Base-by-base conservation (phyloP, 2,888 invertebrate species). In the Creontiades dilutus region DNA sequence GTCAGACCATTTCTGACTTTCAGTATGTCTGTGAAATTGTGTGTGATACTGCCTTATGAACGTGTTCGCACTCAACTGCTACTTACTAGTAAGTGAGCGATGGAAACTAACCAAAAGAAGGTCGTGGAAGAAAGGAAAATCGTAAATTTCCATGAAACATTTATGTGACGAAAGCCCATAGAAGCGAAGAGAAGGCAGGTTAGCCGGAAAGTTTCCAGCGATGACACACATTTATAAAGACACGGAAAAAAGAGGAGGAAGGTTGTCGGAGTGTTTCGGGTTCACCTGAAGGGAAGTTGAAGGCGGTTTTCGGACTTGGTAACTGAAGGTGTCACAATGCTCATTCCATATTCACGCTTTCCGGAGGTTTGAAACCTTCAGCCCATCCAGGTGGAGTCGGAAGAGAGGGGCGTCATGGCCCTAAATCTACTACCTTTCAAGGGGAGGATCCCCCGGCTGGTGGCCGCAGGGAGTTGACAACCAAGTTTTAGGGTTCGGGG, bases 281-380 rank as follows among this genome's bases (percentile, higher is more conserved):
- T 7, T 52, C 16, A 19, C 23, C 19, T 7, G 11, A 23, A 23
- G 19, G n/a, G 11, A 68, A 27, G 5, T 23, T 19, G 68, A 68
- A 27, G 68, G 27, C 19, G 19, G 57, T 57, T 57, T 68, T 68
- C 68, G 23, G 68, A 68, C 68, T 68, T 68, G 68, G 19, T 68
- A 68, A 68, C 23, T 68, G 11, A 7, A 23, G 68, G 68, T 68
- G 68, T 68, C 68, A 68, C 68, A 27, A 68, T 19, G 7, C 68
- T 68, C 68, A 68, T 68, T 68, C 68, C 68, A 68, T 68, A 68
- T 68, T 68, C 68, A 68, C 23, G 68, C 68, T 68, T 68, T 23
- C 68, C 23, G 68, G 23, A 19, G 68, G 68, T 68, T 23, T 68
- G 27, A 68, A 68, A 23, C 68, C 68, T 68, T 68, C 23, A 2